These are phyloP conservation scores for Cryptosula pallasiana DNA, from an alignment of 2,888 invertebrate species.

Conservation along the genomic window DNA sequence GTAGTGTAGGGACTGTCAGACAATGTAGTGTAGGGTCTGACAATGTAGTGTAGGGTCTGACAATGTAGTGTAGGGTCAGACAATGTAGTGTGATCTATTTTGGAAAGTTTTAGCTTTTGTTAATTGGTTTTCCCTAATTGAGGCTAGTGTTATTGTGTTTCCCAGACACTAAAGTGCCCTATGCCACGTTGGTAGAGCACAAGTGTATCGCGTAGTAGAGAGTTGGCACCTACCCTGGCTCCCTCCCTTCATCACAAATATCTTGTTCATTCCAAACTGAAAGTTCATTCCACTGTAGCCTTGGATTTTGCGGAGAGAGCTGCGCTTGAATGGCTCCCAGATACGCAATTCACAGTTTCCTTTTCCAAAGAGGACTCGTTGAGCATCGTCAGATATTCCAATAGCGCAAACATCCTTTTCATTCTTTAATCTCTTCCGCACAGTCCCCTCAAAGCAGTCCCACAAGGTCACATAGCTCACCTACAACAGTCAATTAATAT, in stretches of 20 bases:
- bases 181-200: too few relatives aligned
- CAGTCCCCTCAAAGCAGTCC: slow-evolving; percentile 41
- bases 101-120: too few relatives aligned
- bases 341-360: slow-evolving; percentile 41
- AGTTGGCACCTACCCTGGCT: slow-evolving; percentile 33
- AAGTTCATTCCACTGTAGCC: slow-evolving; percentile 40
- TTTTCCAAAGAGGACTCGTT: slow-evolving; percentile 44
- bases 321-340: slow-evolving; percentile 41
- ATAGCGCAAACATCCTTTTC: slow-evolving; percentile 47
- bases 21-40: too few relatives aligned
- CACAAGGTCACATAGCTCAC: slow-evolving; percentile 48
- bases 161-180: too few relatives aligned
- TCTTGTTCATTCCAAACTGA: slow-evolving; percentile 35
- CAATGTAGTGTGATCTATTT: too few relatives aligned
- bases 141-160: too few relatives aligned
- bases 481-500: not conserved
- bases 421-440: slow-evolving; percentile 41
- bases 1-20: too few relatives aligned
- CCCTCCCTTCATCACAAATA: slow-evolving; percentile 39
- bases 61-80: too few relatives aligned
- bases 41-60: too few relatives aligned
- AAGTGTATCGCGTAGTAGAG: too few relatives aligned
- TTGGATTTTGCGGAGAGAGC: slow-evolving; percentile 36
- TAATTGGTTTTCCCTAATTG: too few relatives aligned
- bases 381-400: slow-evolving; percentile 41